Percentiles rank a stretch among this genome's conserved stretches.
Conservation (phyloP, 2,888 invertebrate genomes). For the Ptychoptera albimana region DNA sequence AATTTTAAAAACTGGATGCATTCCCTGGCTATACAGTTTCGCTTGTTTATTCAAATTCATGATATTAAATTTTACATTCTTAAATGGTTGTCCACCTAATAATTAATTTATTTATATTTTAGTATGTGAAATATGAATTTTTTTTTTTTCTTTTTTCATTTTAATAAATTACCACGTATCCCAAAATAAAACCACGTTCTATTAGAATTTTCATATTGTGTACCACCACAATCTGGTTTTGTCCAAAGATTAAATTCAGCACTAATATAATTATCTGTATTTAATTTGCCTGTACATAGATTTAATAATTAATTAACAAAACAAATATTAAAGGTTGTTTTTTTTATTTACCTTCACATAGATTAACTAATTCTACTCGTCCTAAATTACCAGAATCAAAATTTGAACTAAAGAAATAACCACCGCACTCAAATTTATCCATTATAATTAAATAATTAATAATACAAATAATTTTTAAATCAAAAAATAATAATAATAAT, state of each 20-base stretch:
- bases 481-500: too few relatives aligned
- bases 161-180: conserved; percentile 34
- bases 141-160: background rate
- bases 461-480: too few relatives aligned
- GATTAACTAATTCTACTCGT: conserved; percentile 56
- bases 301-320: too few relatives aligned
- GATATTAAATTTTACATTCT: conserved; percentile 60
- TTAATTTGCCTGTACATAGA: conserved; percentile 4
- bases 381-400: conserved; percentile 85
- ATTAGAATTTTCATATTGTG: conserved; percentile 76
- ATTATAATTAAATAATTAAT: conserved; percentile 4
- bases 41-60: conserved; percentile 80
- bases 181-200: conserved; percentile 90
- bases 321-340: too few relatives aligned
- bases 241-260: conserved; percentile 86
- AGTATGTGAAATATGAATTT: background rate
- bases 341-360: conserved; percentile 35
- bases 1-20: conserved; percentile 65
- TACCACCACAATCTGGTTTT: conserved; percentile 73
- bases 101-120: conserved; percentile 4
- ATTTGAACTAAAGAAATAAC: conserved; percentile 68
- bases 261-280: conserved; percentile 18
- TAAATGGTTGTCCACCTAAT: conserved; percentile 33
- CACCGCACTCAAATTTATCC: conserved; percentile 42
- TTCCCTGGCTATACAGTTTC: conserved; percentile 82